Conservation (phyloP, 2,113 vertebrate genomes). For the Rhinopomastus cyanomelas region DNA sequence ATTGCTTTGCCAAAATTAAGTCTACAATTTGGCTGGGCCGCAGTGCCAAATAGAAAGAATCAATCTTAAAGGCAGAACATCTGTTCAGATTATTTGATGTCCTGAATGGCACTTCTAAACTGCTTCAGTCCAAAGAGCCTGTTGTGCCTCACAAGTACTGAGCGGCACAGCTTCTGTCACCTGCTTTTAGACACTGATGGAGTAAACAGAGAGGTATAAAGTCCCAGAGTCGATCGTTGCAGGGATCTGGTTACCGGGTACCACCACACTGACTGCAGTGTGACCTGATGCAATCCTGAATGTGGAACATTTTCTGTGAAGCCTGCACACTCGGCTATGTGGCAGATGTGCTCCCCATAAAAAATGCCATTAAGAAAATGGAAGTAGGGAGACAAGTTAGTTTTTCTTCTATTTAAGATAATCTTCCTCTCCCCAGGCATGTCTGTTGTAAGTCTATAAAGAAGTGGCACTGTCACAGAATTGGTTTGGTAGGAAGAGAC, state of each 20-base stretch:
- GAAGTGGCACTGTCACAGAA: not conserved
- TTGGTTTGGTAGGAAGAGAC: too few relatives aligned
- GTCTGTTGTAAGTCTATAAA: not conserved
- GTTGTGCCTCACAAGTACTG: conserved; percentile 18
- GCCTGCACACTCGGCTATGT: accelerated
- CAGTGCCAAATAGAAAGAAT: conserved; percentile 27
- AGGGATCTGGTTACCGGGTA: not conserved
- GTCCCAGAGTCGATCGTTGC: not conserved
- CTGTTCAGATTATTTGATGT: conserved; percentile 38
- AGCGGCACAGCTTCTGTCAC: not conserved
- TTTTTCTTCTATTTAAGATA: not conserved
- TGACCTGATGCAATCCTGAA: not conserved
- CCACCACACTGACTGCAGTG: not conserved
- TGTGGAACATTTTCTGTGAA: not conserved
- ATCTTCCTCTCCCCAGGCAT: not conserved
- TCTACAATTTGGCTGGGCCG: conserved; percentile 37
- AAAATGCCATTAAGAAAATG: not conserved
- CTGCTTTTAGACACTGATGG: not conserved
- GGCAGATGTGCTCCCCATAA: not conserved
- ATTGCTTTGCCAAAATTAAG: conserved; percentile 11
- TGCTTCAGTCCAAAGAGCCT: not conserved
- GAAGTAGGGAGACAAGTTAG: not conserved
- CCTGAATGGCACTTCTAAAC: not conserved
- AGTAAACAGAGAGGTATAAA: not conserved
- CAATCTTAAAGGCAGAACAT: conserved; percentile 40